phyloP scores from a whole-genome alignment of 2,888 invertebrate genomes.

The Callyntrura guangdongensis region DNA sequence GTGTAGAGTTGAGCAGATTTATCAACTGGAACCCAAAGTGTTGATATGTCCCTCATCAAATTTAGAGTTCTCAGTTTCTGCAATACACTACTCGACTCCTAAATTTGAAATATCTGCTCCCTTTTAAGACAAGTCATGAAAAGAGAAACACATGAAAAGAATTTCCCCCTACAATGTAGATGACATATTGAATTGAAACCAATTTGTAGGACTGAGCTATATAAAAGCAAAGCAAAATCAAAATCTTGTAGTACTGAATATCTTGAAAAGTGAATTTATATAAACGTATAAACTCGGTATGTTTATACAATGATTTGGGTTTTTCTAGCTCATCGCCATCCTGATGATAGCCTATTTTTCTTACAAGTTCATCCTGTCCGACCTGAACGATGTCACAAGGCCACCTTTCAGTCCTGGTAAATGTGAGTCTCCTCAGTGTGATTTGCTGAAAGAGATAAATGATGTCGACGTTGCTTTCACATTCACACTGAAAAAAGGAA shows the following conservation, averaged over 20 bases:
- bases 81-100: no score
- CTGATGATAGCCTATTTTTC: conserved; percentile 81
- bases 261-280: no score
- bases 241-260: no score
- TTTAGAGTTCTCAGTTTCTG: background rate
- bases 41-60: background rate
- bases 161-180: no score
- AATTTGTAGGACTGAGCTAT: no score
- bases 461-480: conserved; percentile 33
- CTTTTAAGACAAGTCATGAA: no score
- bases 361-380: conserved; percentile 79
- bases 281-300: background rate
- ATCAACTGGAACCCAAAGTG: background rate
- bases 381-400: conserved; percentile 79
- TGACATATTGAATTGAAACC: no score
- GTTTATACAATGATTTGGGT: background rate
- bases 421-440: conserved; percentile 77
- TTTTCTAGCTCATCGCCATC: conserved; percentile 79
- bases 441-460: conserved; percentile 61
- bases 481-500: conserved; percentile 48
- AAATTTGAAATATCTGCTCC: no score
- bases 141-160: no score
- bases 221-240: no score
- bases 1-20: background rate
- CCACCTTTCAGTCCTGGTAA: conserved; percentile 81